phyloP scores from a whole-genome alignment of 2,113 vertebrate genomes.

The Sylvia atricapilla region DNA sequence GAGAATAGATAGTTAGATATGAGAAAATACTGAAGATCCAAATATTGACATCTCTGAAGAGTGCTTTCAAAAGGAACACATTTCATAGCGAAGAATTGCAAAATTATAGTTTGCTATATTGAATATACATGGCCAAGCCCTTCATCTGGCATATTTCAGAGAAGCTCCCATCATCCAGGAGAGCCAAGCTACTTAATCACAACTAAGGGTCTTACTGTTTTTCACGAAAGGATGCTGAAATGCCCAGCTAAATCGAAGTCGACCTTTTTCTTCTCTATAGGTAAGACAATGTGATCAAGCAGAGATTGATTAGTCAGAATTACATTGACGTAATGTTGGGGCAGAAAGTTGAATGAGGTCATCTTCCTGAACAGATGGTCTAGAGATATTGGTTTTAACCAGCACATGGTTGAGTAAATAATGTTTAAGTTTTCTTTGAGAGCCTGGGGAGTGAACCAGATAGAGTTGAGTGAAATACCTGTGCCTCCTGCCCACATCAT shows the following conservation, averaged over 20 bases:
- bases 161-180: neutral
- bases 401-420: slow-evolving; percentile 76
- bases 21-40: neutral
- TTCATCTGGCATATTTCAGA: neutral
- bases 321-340: slow-evolving; percentile 52
- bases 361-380: slow-evolving; percentile 78
- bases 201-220: neutral
- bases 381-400: slow-evolving; percentile 73
- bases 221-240: neutral
- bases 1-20: neutral
- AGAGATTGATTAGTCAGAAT: slow-evolving; percentile 52
- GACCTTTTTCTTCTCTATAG: neutral
- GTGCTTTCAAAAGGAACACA: neutral
- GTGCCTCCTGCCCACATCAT: slow-evolving; percentile 74
- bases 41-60: neutral
- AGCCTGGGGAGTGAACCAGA: slow-evolving; percentile 77
- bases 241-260: neutral
- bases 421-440: slow-evolving; percentile 72
- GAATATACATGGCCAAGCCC: neutral
- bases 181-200: neutral
- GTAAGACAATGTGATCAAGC: neutral
- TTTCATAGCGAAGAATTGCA: neutral
- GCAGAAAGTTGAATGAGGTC: slow-evolving; percentile 66
- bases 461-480: slow-evolving; percentile 63
- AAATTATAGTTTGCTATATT: neutral